phyloP scores from a whole-genome alignment of 2,888 invertebrate genomes.

The Ormia ochracea region DNA sequence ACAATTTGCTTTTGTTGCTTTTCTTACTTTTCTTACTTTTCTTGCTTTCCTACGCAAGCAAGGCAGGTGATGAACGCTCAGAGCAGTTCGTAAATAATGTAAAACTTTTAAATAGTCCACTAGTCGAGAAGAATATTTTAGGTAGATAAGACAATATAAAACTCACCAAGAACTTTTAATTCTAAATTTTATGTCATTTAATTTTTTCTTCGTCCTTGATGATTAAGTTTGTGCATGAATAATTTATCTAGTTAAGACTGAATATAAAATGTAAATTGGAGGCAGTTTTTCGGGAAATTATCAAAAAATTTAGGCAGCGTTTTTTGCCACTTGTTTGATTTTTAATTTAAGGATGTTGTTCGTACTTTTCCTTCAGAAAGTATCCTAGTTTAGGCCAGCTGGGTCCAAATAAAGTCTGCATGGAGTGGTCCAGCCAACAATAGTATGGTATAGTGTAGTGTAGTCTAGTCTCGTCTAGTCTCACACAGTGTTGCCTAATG shows the following conservation, averaged over 20 bases:
- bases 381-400: too few relatives aligned
- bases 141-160: constrained; percentile 47
- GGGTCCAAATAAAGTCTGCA: too few relatives aligned
- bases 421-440: too few relatives aligned
- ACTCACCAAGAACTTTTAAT: constrained; percentile 27
- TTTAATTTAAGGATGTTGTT: background rate
- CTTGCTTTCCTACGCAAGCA: too few relatives aligned
- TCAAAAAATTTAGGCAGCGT: background rate
- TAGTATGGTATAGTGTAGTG: too few relatives aligned
- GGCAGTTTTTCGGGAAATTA: background rate
- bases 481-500: too few relatives aligned
- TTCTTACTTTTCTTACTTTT: too few relatives aligned
- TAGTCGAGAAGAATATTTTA: background rate
- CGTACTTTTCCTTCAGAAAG: too few relatives aligned
- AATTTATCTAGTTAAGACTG: constrained; percentile 32
- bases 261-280: constrained; percentile 16
- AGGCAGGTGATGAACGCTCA: constrained; percentile 64
- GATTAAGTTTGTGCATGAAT: constrained; percentile 45
- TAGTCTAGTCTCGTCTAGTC: too few relatives aligned
- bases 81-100: constrained; percentile 56
- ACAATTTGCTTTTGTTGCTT: constrained; percentile 1
- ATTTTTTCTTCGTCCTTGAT: background rate
- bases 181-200: background rate
- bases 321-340: background rate
- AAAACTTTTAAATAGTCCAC: constrained; percentile 45